Evolutionary conservation across 2,888 invertebrate species (phyloP).

Genomic region (Strigamia transsilvanica): DNA sequence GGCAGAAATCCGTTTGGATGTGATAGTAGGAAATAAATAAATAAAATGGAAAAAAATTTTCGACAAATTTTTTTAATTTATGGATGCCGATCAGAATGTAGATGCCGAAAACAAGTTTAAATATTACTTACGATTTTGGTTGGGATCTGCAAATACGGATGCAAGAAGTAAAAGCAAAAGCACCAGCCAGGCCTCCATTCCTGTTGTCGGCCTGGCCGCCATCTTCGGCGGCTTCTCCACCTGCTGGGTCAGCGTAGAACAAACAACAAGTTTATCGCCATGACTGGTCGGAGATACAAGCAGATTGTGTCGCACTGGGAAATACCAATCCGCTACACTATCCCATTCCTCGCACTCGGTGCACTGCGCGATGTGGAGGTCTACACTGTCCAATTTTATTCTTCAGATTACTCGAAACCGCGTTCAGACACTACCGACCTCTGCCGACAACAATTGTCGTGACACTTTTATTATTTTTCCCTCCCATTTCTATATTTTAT

Average conservation of each 20-base stretch:
- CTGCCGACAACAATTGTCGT: neutral
- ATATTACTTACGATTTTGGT: conserved; percentile 26
- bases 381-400: conserved; percentile 24
- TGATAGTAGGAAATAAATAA: too few species aligned
- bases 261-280: conserved; percentile 26
- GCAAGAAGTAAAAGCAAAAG: conserved; percentile 30
- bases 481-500: neutral
- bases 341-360: conserved; percentile 44
- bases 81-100: neutral
- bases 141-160: conserved; percentile 29
- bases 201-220: conserved; percentile 44
- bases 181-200: conserved; percentile 45
- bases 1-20: too few species aligned
- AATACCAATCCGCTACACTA: neutral
- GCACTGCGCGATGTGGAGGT: conserved; percentile 11
- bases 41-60: too few species aligned
- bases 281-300: neutral
- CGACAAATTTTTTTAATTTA: too few species aligned
- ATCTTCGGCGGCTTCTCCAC: conserved; percentile 49
- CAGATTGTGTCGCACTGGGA: conserved; percentile 37
- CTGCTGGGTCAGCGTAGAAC: conserved; percentile 48
- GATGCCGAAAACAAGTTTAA: neutral
- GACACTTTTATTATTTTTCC: neutral
- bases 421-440: conserved; percentile 27
- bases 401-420: conserved; percentile 36